Evolutionary conservation across 2,113 vertebrate species (phyloP).

Genomic region (Carassius auratus): DNA sequence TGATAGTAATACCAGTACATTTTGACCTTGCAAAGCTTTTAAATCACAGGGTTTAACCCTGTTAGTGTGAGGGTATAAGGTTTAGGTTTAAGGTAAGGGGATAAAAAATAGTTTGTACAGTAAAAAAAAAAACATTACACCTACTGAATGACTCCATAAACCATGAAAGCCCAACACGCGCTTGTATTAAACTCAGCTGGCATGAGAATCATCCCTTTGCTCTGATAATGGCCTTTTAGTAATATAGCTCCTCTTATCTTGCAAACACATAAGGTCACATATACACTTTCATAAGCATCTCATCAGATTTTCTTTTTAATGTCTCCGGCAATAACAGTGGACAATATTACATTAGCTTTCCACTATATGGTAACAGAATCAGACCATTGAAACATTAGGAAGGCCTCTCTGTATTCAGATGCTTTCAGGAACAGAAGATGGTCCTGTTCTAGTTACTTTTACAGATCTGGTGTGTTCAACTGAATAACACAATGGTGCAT

Average conservation of each 20-base stretch:
- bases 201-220: background rate
- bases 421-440: background rate
- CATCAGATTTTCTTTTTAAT: constrained; percentile 47
- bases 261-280: constrained; percentile 11
- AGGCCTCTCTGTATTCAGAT: constrained; percentile 17
- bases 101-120: too few species aligned
- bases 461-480: background rate
- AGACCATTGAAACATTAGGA: constrained; percentile 51
- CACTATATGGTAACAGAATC: constrained; percentile 49
- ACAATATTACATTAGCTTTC: constrained; percentile 54
- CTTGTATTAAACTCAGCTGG: background rate
- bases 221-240: constrained; percentile 1
- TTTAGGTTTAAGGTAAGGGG: too few species aligned
- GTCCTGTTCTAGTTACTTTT: background rate
- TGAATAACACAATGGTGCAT: background rate
- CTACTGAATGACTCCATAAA: background rate
- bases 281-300: constrained; percentile 43
- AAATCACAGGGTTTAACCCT: too few species aligned
- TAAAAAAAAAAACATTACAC: too few species aligned
- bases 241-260: constrained; percentile 39
- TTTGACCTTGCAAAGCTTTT: too few species aligned
- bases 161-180: background rate
- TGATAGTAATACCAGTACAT: too few species aligned
- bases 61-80: too few species aligned
- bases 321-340: constrained; percentile 44